Evolutionary conservation across 2,797 vertebrate genomes (phyloP), one percentile per base, ranked within the genome.

Genomic region (Manis javanica): DNA sequence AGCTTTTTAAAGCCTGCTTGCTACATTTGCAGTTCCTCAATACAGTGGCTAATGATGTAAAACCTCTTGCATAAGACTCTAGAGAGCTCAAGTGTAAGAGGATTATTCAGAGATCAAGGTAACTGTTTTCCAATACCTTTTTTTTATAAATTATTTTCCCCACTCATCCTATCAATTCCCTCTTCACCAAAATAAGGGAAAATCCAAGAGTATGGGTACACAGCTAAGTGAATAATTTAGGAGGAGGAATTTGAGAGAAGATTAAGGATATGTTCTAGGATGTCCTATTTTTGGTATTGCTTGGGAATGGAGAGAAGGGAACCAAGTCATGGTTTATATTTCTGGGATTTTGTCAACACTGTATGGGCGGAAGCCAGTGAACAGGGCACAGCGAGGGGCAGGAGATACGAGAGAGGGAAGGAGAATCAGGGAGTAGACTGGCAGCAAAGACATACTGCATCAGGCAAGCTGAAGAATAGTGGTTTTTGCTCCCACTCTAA

Each of bases 1-100:
- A 96, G 5, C 94, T 77, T 84, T 14, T 31, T 5, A 92, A 95
- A 81, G 61, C n/a, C 72, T 97, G 95, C 37, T 46, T 16, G 37
- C 24, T 96, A 37, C 90, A 23, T 19, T 29, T 2, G 53, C 26
- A 46, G 15, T 97, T 96, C 55, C 85, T 97, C 3, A 15, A 95
- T 37, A 42, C 29, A 0, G 78, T 97, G 74, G 71, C 49, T 0
- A 72, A 95, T 1, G 95, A 97, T 91, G 96, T 16, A 72, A 94
- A 51, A 69, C 19, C 77, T 97, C 66, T 49, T 96, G 59, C 37
- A 2, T 12, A 79, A 71, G 57, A 79, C 59, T 69, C 19, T 74
- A 71, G 21, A 18, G n/a, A 51, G 9, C n/a, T 21, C 11, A 57
- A 46, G 37, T 29, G 57, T 53, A 26, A 24, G 37, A 37, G 46